These are phyloP conservation scores for Misgurnus mizolepis DNA, from an alignment of 2,113 vertebrate genomes.

Conservation along the genomic window DNA sequence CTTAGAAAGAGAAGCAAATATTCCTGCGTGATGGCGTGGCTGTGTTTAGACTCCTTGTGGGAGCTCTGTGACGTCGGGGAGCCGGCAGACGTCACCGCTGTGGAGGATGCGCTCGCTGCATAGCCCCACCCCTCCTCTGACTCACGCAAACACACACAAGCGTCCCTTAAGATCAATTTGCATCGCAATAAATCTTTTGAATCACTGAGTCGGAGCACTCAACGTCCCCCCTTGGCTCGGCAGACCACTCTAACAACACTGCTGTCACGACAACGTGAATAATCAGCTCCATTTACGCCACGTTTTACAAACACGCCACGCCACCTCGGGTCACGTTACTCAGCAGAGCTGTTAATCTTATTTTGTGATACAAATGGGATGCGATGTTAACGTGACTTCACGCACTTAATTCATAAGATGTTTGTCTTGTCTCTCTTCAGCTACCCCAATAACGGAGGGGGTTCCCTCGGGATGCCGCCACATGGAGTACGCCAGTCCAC, in stretches of 20 bases:
- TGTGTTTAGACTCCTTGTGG: slow-evolving; percentile 13
- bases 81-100: neutral
- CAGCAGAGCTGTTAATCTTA: slow-evolving; percentile 9
- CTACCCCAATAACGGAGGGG: slow-evolving; percentile 78
- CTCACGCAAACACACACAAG: slow-evolving; percentile 19
- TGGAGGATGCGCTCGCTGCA: slow-evolving; percentile 22
- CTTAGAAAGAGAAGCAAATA: slow-evolving; percentile 1
- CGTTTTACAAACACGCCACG: neutral
- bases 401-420: neutral
- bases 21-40: slow-evolving; percentile 1
- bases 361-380: slow-evolving; percentile 11
- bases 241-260: slow-evolving; percentile 5
- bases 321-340: slow-evolving; percentile 15
- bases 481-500: slow-evolving; percentile 80
- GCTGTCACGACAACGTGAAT: slow-evolving; percentile 40
- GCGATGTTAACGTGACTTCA: neutral
- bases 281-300: slow-evolving; percentile 29
- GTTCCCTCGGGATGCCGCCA: slow-evolving; percentile 78
- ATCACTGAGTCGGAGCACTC: slow-evolving; percentile 42
- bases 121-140: slow-evolving; percentile 44
- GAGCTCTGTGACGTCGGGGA: slow-evolving; percentile 32
- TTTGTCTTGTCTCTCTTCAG: slow-evolving; percentile 63
- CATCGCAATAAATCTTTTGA: slow-evolving; percentile 48
- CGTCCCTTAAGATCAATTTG: slow-evolving; percentile 43
- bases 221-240: neutral